A percentile compares a stretch with the other conserved stretches of the same genome.
Evolutionary conservation across 2,113 vertebrate genomes (phyloP).

Genomic region (Thalassarche chlororhynchos): DNA sequence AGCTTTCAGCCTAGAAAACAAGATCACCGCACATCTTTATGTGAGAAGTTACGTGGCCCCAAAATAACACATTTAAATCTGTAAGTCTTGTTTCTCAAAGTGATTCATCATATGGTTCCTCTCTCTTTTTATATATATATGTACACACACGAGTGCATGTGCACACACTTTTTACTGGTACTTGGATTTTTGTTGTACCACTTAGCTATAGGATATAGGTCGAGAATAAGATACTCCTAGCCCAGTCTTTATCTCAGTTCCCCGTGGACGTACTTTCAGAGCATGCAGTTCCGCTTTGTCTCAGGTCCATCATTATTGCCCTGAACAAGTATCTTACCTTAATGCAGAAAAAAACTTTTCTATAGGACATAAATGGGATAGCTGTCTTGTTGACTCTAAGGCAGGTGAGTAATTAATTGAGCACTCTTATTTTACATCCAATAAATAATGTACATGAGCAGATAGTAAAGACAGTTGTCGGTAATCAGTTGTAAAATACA

Average conservation of each 20-base stretch:
- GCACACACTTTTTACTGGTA: neutral
- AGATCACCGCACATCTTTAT: neutral
- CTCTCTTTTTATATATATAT: neutral
- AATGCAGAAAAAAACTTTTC: fast-evolving
- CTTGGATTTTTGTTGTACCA: neutral
- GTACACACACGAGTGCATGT: fast-evolving
- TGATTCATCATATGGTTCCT: neutral
- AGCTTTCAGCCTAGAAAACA: neutral
- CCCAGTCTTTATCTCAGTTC: neutral
- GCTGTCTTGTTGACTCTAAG: neutral
- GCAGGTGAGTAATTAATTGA: neutral
- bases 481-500: neutral
- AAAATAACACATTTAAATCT: neutral
- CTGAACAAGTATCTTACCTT: neutral
- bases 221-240: neutral
- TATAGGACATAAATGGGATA: neutral
- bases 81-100: neutral
- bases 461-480: neutral
- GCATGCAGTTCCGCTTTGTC: neutral
- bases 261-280: fast-evolving
- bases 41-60: neutral
- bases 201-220: neutral
- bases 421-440: neutral
- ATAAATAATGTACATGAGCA: neutral
- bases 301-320: neutral